Evolutionary conservation across 2,888 invertebrate species (phyloP), one percentile per base, ranked within the genome.

Genomic region (Ptychoptera albimana): DNA sequence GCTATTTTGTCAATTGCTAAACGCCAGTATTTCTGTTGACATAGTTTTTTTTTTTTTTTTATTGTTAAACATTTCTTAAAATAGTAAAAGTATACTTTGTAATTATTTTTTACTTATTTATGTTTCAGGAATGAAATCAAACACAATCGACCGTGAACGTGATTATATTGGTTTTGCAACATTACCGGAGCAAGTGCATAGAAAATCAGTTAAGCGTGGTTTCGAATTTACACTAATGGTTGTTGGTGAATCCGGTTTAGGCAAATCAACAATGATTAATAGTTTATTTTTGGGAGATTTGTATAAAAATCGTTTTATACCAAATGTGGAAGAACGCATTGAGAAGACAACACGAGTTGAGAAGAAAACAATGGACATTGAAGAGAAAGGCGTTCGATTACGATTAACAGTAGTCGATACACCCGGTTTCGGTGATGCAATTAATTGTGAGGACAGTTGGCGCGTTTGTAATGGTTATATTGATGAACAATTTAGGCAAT

Each of bases 181-280:
- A 45, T 71, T 94, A 48, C 93, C 93, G 15, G 92, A 93, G 63
- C 93, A 94, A 68, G 89, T 94, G 45, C 93, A 94, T 68, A 77
- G 93, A 53, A 94, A 94, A 69, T 92, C 92, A 0, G 93, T 93
- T 43, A 94, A 94, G 68, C 77, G 88, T 55, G 93, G 93, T 45
- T 94, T 94, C 66, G 93, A 94, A 65, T 94, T 94, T 67, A 94
- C 93, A 0, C 69, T 94, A 51, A 92, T 94, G 91, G 93, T 94
- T 13, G 86, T 93, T 31, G 94, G 93, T 30, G 93, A 94, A 66
- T 83, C 84, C 0, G 93, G 94, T 0, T 72, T 94, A 42, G 94
- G 94, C 46, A 94, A 94, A 65, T 93, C 92, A 1, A 94, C 94
- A 0, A 73, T 94, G 43, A 82, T 94, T 61, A 94, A 93, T 70